A percentile compares a stretch with the other conserved stretches of the same genome.
Evolutionary conservation across 1,140 invertebrate genomes (phyloP).

Genomic region (Musca vetustissima): DNA sequence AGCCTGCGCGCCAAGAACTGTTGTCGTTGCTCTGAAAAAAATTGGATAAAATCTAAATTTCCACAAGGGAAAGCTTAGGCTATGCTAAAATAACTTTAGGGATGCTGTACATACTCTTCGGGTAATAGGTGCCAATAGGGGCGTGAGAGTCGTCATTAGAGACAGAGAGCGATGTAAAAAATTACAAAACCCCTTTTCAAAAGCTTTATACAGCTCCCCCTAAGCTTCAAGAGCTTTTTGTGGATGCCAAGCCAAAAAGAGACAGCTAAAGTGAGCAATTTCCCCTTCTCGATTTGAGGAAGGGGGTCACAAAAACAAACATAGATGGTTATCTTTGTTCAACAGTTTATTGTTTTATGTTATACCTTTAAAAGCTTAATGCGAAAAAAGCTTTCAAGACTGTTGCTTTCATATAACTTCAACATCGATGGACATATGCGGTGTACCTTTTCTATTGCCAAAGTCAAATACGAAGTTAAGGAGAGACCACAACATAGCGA

Average conservation of each 20-base stretch:
- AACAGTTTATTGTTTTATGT: too few species aligned
- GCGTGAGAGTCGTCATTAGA: too few species aligned
- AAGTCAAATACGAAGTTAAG: background rate
- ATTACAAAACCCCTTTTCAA: too few species aligned
- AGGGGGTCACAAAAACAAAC: too few species aligned
- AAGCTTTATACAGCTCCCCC: too few species aligned
- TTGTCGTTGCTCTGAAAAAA: background rate
- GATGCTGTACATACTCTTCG: background rate
- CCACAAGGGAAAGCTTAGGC: too few species aligned
- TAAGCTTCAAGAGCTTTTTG: background rate
- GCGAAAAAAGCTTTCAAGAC: background rate
- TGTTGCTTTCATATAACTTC: background rate
- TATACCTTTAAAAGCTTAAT: too few species aligned
- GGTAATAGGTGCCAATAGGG: background rate
- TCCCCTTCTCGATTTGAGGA: background rate
- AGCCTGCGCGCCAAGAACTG: constrained; percentile 13
- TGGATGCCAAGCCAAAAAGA: background rate
- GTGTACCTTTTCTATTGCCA: too few species aligned
- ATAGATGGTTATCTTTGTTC: too few species aligned
- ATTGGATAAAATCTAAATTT: too few species aligned
- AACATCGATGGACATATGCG: too few species aligned
- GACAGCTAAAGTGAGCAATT: background rate
- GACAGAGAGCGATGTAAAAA: too few species aligned
- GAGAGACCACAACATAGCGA: background rate
- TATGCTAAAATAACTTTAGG: background rate